Evolutionary conservation across 2,113 vertebrate species (phyloP), one percentile per base, ranked within the genome.

Genomic region (Origma solitaria): DNA sequence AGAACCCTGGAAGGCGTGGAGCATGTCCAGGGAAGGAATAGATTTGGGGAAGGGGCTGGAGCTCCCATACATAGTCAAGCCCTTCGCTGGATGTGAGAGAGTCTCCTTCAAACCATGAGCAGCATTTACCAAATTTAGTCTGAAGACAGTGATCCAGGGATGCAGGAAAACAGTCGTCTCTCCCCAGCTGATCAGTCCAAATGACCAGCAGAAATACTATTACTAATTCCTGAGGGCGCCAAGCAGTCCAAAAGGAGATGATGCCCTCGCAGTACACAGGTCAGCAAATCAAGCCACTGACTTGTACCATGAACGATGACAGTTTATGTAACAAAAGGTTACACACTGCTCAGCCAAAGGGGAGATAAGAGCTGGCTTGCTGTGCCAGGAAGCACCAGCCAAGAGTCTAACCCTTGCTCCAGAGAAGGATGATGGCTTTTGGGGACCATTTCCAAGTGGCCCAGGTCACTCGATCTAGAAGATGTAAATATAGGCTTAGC

Each of bases 291-390:
- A 45, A 87, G 38, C 8, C 25, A 42, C 17, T 13, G 50, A 47
- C 68, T 72, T 0, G 0, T 5, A 42, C 9, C n/a, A 16, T 3
- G 2, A 70, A 40, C 0, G 0, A 69, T 60, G 19, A 13, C 7
- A 20, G 58, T 6, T 69, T 72, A 54, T 37, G 27, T 66, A 72
- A 84, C 42, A 38, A 24, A 53, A 64, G 30, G 27, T 72, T 56
- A 51, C 31, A 30, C 17, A 3, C 6, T 9, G 22, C 40, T 64
- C 47, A 83, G 27, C 40, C 25, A 28, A 56, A 77, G 31, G 21
- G 58, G 23, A 83, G 73, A 7, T n/a, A 64, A 86, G 44, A 47
- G 28, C 19, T 76, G 71, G 21, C 31, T 68, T 8, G 23, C 35
- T 73, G 38, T 22, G 30, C 0, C 8, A 42, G 15, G 40, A 45